Evolutionary conservation across 2,888 invertebrate genomes (phyloP).

Genomic region (Parelbella ahira): DNA sequence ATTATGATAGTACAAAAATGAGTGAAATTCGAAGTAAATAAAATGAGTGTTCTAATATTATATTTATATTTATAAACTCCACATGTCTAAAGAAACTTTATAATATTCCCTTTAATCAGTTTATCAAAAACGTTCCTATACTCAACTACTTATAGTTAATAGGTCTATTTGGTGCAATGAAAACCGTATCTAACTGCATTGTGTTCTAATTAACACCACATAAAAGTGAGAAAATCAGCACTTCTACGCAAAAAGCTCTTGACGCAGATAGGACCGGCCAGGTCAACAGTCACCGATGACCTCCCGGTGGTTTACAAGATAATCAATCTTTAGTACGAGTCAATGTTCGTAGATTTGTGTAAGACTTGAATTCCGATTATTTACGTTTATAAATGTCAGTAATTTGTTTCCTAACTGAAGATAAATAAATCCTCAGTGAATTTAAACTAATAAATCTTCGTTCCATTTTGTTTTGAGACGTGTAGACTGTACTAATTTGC

Average conservation of each 20-base stretch:
- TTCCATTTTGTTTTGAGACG: too few species aligned
- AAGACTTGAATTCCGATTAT: constrained; percentile 9
- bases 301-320: constrained; percentile 19
- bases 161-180: constrained; percentile 4
- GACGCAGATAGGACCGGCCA: constrained; percentile 10
- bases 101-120: too few species aligned
- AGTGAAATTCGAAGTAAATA: too few species aligned
- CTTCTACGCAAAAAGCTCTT: constrained; percentile 21
- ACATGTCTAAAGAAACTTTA: too few species aligned
- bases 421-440: background rate
- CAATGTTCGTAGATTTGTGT: constrained; percentile 2
- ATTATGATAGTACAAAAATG: too few species aligned
- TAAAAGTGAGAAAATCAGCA: constrained; percentile 23
- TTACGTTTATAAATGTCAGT: background rate
- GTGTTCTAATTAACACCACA: constrained; percentile 17
- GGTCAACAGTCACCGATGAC: constrained; percentile 21
- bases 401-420: background rate
- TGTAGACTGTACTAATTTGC: too few species aligned
- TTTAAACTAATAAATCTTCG: background rate
- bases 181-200: constrained; percentile 11
- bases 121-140: too few species aligned
- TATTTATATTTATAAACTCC: too few species aligned
- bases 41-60: too few species aligned
- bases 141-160: too few species aligned
- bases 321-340: constrained; percentile 12